These are phyloP conservation scores for Pongo abelii DNA, from an alignment of 2,113 vertebrate species.

Conservation along the genomic window DNA sequence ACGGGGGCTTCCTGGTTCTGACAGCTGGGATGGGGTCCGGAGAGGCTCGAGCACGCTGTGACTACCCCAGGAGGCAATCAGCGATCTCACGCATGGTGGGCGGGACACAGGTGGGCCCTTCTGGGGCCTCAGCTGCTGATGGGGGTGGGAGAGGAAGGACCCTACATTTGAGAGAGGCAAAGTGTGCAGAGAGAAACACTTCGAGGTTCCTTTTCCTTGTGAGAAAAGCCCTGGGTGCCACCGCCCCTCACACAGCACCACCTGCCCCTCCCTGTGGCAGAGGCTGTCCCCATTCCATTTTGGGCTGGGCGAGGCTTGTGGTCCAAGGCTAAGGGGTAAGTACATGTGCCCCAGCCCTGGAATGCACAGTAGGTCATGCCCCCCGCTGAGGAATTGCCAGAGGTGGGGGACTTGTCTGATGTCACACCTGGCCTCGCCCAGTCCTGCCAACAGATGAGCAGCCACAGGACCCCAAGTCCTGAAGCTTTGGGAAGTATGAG, in stretches of 20 bases:
- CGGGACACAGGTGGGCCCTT: accelerated
- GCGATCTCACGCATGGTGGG: neutral
- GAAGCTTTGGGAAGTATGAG: neutral
- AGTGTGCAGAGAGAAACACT: too few species aligned
- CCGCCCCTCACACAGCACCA: neutral
- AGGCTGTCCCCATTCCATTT: neutral
- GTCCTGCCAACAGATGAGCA: neutral
- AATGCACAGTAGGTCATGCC: too few species aligned
- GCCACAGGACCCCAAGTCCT: neutral
- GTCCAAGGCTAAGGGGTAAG: neutral
- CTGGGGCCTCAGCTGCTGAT: neutral
- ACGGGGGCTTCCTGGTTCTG: neutral
- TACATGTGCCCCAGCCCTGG: too few species aligned
- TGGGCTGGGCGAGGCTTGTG: too few species aligned
- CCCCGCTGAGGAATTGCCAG: too few species aligned
- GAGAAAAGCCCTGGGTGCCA: neutral
- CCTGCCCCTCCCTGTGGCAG: too few species aligned
- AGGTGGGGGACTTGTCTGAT: neutral
- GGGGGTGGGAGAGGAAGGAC: neutral
- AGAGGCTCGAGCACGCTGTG: neutral
- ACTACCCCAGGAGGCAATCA: accelerated
- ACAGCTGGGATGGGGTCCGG: neutral
- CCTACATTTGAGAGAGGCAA: too few species aligned
- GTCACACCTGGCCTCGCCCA: neutral
- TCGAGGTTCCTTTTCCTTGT: neutral